Conservation (phyloP, 2,888 invertebrate species). For the Drosophila lacicola region DNA sequence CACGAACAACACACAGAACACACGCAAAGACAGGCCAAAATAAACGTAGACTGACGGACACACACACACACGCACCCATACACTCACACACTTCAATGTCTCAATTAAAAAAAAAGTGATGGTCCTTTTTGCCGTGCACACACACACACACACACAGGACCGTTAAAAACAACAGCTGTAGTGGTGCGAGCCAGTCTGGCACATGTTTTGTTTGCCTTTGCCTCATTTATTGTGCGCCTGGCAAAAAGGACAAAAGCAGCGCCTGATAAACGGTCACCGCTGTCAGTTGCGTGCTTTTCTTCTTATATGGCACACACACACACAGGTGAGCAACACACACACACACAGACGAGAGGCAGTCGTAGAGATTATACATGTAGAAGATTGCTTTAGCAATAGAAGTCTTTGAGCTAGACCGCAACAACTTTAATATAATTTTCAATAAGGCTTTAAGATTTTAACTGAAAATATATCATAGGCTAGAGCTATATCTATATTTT, state of each 20-base stretch:
- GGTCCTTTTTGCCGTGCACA: slow-evolving; percentile 57
- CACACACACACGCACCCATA: slow-evolving; percentile 29
- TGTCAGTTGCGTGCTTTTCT: slow-evolving; percentile 35
- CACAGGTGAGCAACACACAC: background rate
- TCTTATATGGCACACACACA: slow-evolving; percentile 7
- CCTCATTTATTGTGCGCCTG: slow-evolving; percentile 72
- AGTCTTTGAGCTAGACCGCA: background rate
- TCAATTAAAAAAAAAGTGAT: slow-evolving; percentile 73
- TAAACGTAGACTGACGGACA: slow-evolving; percentile 43
- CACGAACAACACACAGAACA: slow-evolving; percentile 7
- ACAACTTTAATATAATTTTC: background rate
- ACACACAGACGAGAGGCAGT: slow-evolving; percentile 14
- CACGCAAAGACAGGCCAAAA: slow-evolving; percentile 43
- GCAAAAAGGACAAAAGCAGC: slow-evolving; percentile 52
- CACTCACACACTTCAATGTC: slow-evolving; percentile 60
- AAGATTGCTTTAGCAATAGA: slow-evolving; percentile 4
- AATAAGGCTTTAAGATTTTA: slow-evolving; percentile 6
- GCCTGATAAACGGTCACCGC: slow-evolving; percentile 47
- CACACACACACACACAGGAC: background rate
- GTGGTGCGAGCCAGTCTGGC: slow-evolving; percentile 51
- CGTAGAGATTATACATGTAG: slow-evolving; percentile 16
- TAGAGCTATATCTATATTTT: too few relatives aligned
- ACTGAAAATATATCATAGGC: background rate
- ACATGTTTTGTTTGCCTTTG: slow-evolving; percentile 75
- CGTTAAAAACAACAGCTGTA: slow-evolving; percentile 23